phyloP scores from a whole-genome alignment of 1,140 invertebrate species.

The Bombus pyrosoma region DNA sequence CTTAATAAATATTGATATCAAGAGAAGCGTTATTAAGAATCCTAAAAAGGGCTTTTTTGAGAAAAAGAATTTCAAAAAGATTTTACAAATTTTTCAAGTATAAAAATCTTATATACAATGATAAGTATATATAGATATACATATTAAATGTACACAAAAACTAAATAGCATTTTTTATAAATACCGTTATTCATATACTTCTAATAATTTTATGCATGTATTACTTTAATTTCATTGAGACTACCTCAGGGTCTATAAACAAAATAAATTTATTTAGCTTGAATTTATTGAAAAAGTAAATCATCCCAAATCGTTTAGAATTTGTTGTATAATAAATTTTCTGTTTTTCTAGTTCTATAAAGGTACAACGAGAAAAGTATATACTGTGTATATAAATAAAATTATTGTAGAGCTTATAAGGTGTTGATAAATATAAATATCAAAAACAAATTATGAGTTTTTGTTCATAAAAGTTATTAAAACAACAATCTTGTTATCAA shows the following conservation, averaged over 20 bases:
- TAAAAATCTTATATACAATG: constrained; percentile 21
- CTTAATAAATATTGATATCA: constrained; percentile 23
- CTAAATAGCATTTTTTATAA: constrained; percentile 45
- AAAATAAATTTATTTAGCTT: constrained; percentile 35
- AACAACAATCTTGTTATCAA: constrained; percentile 36
- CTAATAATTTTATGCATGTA: not conserved
- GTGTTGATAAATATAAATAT: constrained; percentile 49
- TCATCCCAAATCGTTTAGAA: constrained; percentile 43
- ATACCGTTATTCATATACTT: constrained; percentile 16
- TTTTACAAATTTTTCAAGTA: constrained; percentile 19
- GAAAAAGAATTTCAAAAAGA: not conserved
- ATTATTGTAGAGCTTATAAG: constrained; percentile 61
- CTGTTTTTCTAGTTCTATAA: constrained; percentile 62
- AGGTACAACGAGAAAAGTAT: constrained; percentile 58
- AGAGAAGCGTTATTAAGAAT: not conserved
- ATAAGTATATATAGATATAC: not conserved
- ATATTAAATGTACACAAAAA: constrained; percentile 33
- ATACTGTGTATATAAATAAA: constrained; percentile 55
- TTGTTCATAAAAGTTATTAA: constrained; percentile 26
- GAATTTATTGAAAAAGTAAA: constrained; percentile 23
- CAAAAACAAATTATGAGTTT: constrained; percentile 26
- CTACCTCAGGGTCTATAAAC: constrained; percentile 23
- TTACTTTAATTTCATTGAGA: constrained; percentile 27
- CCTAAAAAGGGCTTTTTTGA: not conserved
- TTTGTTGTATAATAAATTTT: constrained; percentile 61